Conservation (phyloP, 2,888 invertebrate species). For the Willowsia nigromaculata region DNA sequence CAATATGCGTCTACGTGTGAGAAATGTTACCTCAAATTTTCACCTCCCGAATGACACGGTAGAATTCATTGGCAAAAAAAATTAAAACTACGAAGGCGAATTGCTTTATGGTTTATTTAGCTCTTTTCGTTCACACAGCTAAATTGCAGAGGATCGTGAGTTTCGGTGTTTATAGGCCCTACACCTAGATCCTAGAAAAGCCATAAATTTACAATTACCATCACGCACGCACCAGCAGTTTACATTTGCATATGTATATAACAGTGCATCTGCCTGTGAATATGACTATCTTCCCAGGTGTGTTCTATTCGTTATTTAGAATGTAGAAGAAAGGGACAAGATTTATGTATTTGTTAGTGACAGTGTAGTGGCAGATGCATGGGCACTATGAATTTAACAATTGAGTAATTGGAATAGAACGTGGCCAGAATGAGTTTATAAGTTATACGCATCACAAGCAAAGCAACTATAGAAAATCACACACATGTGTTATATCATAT, state of each 20-base stretch:
- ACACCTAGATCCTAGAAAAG: not conserved
- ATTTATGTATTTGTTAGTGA: not conserved
- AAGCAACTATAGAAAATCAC: no score
- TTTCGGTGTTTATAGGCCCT: not conserved
- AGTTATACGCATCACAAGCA: no score
- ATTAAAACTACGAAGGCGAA: no score
- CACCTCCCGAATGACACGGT: no score
- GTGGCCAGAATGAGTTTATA: not conserved
- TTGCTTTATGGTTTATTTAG: no score
- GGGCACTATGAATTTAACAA: not conserved
- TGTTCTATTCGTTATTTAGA: not conserved
- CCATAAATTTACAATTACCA: constrained; percentile 18
- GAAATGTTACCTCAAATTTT: no score
- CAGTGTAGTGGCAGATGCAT: not conserved
- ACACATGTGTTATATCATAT: no score
- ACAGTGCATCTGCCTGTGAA: not conserved
- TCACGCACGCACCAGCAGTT: constrained; percentile 23
- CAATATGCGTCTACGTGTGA: no score
- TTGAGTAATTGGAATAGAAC: not conserved
- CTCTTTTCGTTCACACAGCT: no score
- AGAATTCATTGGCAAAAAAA: no score
- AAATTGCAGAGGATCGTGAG: not conserved
- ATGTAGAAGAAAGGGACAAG: not conserved
- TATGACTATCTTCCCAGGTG: not conserved
- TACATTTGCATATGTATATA: not conserved